phyloP scores from a whole-genome alignment of 2,888 invertebrate species.

The Labia minor region DNA sequence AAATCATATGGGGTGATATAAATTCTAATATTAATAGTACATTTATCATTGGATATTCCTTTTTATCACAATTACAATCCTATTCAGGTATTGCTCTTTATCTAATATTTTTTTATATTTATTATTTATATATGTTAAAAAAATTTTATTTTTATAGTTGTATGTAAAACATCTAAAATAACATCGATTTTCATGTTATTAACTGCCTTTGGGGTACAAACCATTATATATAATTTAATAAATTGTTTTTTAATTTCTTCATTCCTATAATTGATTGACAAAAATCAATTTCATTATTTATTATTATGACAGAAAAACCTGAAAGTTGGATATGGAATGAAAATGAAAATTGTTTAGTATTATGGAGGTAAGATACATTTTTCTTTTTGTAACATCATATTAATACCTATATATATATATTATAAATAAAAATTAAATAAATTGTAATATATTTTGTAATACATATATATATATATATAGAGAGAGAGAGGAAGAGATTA shows the following conservation, averaged over 20 bases:
- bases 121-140: neutral
- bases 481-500: neutral
- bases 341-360: constrained; percentile 31
- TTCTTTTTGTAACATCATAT: too few species aligned
- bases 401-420: constrained; percentile 35
- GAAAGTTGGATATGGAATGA: constrained; percentile 42
- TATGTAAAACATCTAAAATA: constrained; percentile 42
- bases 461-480: too few species aligned
- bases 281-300: neutral
- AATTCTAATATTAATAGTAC: constrained; percentile 41
- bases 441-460: neutral
- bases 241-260: neutral
- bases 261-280: neutral
- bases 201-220: neutral
- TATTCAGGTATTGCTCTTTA: constrained; percentile 56
- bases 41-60: constrained; percentile 53
- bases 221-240: neutral
- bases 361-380: constrained; percentile 36
- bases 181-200: constrained; percentile 34
- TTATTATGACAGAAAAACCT: too few species aligned
- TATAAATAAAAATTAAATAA: constrained; percentile 21
- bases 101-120: neutral
- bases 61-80: constrained; percentile 50
- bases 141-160: constrained; percentile 37
- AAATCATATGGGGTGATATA: constrained; percentile 49